Evolutionary conservation across 2,888 invertebrate species (phyloP), one percentile per base, ranked within the genome.

Genomic region (Drosophila anceps): DNA sequence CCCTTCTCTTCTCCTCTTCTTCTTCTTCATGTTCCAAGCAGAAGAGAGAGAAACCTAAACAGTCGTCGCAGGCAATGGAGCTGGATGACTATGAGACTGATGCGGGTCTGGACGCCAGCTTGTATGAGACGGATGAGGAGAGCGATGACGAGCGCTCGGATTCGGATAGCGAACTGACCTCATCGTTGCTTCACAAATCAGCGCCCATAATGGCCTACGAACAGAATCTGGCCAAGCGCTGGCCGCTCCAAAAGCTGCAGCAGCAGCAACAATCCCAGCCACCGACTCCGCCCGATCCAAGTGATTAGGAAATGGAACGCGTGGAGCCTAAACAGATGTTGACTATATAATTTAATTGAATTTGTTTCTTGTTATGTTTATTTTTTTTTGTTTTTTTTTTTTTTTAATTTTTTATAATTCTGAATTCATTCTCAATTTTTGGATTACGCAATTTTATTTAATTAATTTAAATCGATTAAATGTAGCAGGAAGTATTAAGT

Each of bases 401-500:
- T 50, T 51, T 35, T 61, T 35, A 24, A 46, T n/a, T 27, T 27
- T 48, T 29, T 15, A 24, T 10, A 15, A 13, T 0, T 20, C 4
- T 24, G 24, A 24, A 24, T 3, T 24, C 24, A 4, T 3, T 24
- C 4, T 24, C 2, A 10, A 12, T 7, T 27, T 27, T 39, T 53
- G 15, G 50, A 66, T 13, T 67, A 50, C 35, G 44, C 61, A 57
- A 58, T 50, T 61, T 46, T 48, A 67, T 66, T 51, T 51, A 62
- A 51, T 51, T 59, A 60, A 66, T 55, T 43, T 29, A 67, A 46
- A 54, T 68, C 61, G 67, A 64, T 64, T 74, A 74, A 73, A 54
- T 63, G 67, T 66, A 68, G 58, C 57, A 87, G 74, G 54, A 79
- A 88, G 88, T 84, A 88, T 88, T 84, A 78, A 58, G 9, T 68